Conservation (phyloP, 2,888 invertebrate species). For the Andrena camellia region DNA sequence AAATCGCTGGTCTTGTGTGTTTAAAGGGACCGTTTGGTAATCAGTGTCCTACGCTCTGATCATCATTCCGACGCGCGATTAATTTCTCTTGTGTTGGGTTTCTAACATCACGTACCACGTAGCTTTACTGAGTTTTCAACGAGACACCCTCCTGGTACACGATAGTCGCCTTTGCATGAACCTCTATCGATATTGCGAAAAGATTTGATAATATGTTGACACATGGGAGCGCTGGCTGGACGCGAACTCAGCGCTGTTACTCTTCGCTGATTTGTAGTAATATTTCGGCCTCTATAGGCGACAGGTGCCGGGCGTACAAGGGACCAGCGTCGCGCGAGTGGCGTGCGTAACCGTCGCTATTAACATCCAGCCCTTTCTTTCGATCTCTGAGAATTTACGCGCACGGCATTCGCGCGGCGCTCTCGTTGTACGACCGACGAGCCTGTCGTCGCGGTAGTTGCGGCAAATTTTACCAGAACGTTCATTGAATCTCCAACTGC, state of each 20-base stretch:
- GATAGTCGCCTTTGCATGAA: constrained; percentile 44
- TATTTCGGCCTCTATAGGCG: not conserved
- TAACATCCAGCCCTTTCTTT: not conserved
- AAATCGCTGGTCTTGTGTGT: not conserved
- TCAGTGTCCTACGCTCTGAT: not conserved
- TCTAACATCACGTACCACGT: not conserved
- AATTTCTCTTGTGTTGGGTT: constrained; percentile 12
- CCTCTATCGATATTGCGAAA: not conserved
- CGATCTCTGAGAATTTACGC: not conserved
- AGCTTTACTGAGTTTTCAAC: constrained; percentile 27
- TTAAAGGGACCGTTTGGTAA: constrained; percentile 9
- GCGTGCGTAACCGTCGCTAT: not conserved
- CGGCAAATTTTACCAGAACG: not conserved
- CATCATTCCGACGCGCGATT: not conserved
- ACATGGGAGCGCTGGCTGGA: not conserved
- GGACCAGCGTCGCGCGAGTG: not conserved
- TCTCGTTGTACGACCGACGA: not conserved
- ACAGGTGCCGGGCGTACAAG: not conserved
- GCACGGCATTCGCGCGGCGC: not conserved
- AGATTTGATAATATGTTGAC: not conserved
- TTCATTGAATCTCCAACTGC: not conserved
- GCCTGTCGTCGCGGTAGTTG: not conserved
- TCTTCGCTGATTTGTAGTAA: too few relatives aligned
- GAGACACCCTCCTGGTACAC: constrained; percentile 21
- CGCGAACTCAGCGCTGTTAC: not conserved